phyloP scores from a whole-genome alignment of 2,888 invertebrate species.

The Agrochola macilenta region DNA sequence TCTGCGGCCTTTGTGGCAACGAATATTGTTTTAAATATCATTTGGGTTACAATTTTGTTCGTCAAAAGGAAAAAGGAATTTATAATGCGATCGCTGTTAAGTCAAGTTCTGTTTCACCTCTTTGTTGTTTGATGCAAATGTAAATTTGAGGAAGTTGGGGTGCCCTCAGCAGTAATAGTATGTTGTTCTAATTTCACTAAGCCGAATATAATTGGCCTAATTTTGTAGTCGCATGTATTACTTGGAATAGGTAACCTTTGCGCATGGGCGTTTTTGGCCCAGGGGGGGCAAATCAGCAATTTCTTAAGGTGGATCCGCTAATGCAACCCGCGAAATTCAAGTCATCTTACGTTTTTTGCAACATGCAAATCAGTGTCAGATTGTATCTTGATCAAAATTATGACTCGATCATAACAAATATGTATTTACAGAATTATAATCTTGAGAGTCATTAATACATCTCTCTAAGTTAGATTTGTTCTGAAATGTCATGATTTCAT shows the following conservation, averaged over 20 bases:
- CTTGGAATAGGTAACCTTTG: not conserved
- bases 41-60: constrained; percentile 26
- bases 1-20: constrained; percentile 18
- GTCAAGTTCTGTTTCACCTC: constrained; percentile 28
- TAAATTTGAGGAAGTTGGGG: constrained; percentile 17
- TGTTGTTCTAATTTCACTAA: constrained; percentile 23
- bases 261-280: not conserved
- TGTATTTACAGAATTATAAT: no score
- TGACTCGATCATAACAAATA: no score
- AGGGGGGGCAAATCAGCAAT: no score
- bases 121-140: constrained; percentile 24
- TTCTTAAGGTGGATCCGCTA: no score
- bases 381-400: no score
- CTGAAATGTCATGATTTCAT: no score
- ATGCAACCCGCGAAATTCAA: no score
- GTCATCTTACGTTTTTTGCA: no score
- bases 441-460: no score
- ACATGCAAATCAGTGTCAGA: no score
- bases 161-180: not conserved
- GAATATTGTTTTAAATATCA: constrained; percentile 42
- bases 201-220: constrained; percentile 38
- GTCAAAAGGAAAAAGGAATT: constrained; percentile 28
- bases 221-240: constrained; percentile 17
- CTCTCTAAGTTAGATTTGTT: no score
- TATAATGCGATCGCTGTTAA: constrained; percentile 18